Base-by-base conservation (phyloP, 2,888 invertebrate species). In the Stenurella melanura region DNA sequence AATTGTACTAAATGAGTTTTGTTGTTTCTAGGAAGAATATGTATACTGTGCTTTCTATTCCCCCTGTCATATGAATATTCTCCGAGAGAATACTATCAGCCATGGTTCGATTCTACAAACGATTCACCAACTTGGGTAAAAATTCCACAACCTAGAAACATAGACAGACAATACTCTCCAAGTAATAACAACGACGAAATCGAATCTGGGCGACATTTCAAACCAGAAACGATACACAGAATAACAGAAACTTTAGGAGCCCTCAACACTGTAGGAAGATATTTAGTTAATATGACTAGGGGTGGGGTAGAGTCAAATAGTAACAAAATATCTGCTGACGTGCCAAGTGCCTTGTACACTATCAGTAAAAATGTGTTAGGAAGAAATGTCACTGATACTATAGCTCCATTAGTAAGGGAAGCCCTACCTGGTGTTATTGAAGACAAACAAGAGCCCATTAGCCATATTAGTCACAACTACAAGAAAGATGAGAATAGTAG, bases 261-360 rank as follows among this genome's bases (percentile, higher is more conserved):
- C 4, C 91, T 97, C 17, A 96, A 96, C 82, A 96, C 96, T 1
- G 95, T 97, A 0, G 96, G 96, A 0, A 93, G 94, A 86, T 96
- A 95, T 87, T 91, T 97, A 81, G 95, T 97, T 0, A 96, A 96
- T 85, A 95, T 96, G 92, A 96, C 94, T 0, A 89, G 93, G 10
- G 88, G 89, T 18, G 90, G 82, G 38, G 80, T 89, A 73, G 87
- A 86, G 71, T 50, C 74, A 1, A 57, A 60, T 42, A 83, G 91
- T 71, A 80, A 83, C 34, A 84, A 85, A 74, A 78, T 87, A 68
- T 89, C 91, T 3, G 91, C 92, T 79, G 92, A 92, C 82, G 89
- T 96, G 38, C 95, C 95, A 15, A 92, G 93, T 82, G 96, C 96
- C 4, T 90, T 96, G 64, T 95, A 95, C 86, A 95, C 95, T 0